Percentiles rank a stretch among this genome's conserved stretches.
Conservation (phyloP, 2,113 vertebrate genomes). For the Myotis lucifugus region DNA sequence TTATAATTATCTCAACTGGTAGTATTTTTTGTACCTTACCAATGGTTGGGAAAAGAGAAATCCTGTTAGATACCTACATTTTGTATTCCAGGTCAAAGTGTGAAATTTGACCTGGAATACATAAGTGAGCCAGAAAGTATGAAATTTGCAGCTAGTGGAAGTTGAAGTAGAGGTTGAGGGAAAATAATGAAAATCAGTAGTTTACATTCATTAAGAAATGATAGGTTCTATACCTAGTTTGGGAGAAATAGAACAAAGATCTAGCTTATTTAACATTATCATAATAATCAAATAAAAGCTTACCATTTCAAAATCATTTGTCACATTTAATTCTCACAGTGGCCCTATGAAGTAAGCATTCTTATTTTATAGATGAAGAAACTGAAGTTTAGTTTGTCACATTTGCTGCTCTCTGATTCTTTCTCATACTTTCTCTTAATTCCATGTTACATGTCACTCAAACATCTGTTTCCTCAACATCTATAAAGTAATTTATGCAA, state of each 20-base stretch:
- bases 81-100: background rate
- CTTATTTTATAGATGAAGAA: background rate
- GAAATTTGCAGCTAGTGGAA: background rate
- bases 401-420: background rate
- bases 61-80: background rate
- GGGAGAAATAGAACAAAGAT: background rate
- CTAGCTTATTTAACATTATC: background rate
- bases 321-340: background rate
- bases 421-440: background rate
- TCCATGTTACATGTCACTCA: background rate
- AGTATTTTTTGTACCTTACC: background rate
- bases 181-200: background rate
- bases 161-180: background rate
- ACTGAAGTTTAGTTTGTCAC: background rate
- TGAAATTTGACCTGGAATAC: too few species aligned
- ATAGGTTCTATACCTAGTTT: background rate
- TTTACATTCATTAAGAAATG: constrained; percentile 24
- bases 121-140: background rate
- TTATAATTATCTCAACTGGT: background rate
- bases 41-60: background rate
- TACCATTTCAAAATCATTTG: background rate
- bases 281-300: background rate
- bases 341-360: background rate
- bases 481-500: background rate
- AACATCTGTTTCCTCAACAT: background rate